A percentile compares a stretch with the other conserved stretches of the same genome.
Conservation (phyloP, 35 echinoderm and acorn worm genomes). For the Eucidaris tribuloides region DNA sequence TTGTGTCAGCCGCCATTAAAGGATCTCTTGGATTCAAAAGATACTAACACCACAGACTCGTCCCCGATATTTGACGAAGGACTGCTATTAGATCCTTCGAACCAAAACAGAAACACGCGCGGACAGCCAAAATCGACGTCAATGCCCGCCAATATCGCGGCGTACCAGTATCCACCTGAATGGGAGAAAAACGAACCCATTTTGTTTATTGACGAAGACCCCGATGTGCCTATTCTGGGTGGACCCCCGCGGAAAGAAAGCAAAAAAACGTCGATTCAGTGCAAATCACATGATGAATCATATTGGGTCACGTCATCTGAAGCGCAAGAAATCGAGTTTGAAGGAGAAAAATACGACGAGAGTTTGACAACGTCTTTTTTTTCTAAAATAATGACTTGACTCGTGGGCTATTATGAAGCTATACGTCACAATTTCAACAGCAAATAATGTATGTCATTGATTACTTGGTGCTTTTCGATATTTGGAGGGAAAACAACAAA, state of each 20-base stretch:
- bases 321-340: constrained; percentile 27
- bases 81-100: constrained; percentile 36
- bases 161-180: constrained; percentile 74
- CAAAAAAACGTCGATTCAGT: constrained; percentile 50
- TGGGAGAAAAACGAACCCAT: constrained; percentile 93
- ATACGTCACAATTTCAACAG: too few species aligned
- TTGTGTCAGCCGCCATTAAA: constrained; percentile 41
- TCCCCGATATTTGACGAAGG: constrained; percentile 71
- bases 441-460: constrained; percentile 23
- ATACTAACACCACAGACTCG: background rate
- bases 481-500: too few species aligned
- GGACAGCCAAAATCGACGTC: constrained; percentile 75
- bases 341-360: constrained; percentile 56
- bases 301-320: constrained; percentile 35
- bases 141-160: constrained; percentile 80
- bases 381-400: too few species aligned
- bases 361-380: background rate
- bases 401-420: too few species aligned
- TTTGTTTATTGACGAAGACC: constrained; percentile 89
- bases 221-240: constrained; percentile 64
- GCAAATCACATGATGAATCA: constrained; percentile 57
- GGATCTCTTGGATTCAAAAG: constrained; percentile 60
- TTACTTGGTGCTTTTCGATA: constrained; percentile 28
- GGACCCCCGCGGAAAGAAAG: constrained; percentile 54
- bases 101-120: constrained; percentile 59